Evolutionary conservation across 2,113 vertebrate species (phyloP), one percentile per base, ranked within the genome.

Genomic region (Trinectes maculatus): DNA sequence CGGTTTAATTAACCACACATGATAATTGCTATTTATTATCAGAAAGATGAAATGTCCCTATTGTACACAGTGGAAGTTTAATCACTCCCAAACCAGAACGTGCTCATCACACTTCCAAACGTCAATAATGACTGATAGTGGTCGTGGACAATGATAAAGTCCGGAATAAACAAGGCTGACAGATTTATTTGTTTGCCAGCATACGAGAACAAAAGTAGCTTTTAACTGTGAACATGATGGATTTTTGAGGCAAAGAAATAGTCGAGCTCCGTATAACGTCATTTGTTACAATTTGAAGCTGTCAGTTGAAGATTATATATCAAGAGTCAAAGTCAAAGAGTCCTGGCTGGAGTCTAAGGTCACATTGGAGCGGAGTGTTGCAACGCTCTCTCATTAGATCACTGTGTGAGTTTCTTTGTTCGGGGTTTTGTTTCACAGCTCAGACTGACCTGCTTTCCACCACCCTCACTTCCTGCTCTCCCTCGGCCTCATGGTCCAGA

Each of bases 391-490:
- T 67, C 10, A 71, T 24, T 74, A 53, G 54, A 74, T 70, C 53
- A 15, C 19, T 2, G 37, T 55, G 54, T 29, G 15, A 3, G 13
- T 71, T 85, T 72, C 39, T 68, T 54, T 66, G 60, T 72, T 40
- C 19, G 10, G n/a, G 47, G 21, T 21, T 53, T 68, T 83, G 49
- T 68, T 59, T 72, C 58, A 59, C 22, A 66, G 60, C 44, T 52
- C 71, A 52, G 65, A 36, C 40, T 88, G 85, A 85, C 81, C 86
- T 1, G 37, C 9, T 86, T 85, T 82, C 63, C 26, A 5, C 15
- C 6, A 47, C 19, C 28, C 24, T 47, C 55, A 48, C 18, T 39
- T 58, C 61, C 67, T 37, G 3, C 70, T 74, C 64, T 80, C 69
- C 46, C 56, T 60, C 31, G 58, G 71, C 74, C 70, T 74, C 55